Conservation (phyloP, 2,888 invertebrate species). For the Ochropleura plecta region DNA sequence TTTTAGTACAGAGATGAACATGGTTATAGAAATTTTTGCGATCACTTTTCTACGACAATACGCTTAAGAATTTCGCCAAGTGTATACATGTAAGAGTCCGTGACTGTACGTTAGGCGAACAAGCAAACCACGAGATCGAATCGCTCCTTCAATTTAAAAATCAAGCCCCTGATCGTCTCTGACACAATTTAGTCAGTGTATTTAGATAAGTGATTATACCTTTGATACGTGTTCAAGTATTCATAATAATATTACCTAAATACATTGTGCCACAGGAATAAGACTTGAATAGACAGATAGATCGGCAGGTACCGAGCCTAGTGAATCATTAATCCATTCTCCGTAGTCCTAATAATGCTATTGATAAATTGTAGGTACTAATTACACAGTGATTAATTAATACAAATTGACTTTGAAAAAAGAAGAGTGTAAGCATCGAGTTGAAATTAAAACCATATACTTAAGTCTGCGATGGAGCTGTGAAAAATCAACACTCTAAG, state of each 20-base stretch:
- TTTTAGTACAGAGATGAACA: background rate
- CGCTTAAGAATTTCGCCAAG: background rate
- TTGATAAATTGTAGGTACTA: constrained; percentile 35
- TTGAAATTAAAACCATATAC: no score
- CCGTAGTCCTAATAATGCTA: constrained; percentile 25
- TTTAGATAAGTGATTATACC: constrained; percentile 31
- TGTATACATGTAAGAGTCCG: background rate
- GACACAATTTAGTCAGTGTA: constrained; percentile 42
- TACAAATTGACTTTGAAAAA: background rate
- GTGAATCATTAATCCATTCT: constrained; percentile 48
- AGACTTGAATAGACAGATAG: constrained; percentile 2
- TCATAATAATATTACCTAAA: constrained; percentile 24
- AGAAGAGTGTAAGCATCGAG: no score
- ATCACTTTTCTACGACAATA: background rate
- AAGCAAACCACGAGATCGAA: constrained; percentile 51
- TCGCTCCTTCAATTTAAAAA: constrained; percentile 60
- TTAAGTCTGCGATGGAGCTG: no score
- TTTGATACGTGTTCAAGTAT: constrained; percentile 28
- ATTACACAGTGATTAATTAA: constrained; percentile 40
- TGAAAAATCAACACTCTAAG: no score
- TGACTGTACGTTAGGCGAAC: constrained; percentile 23
- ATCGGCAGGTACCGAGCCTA: constrained; percentile 1
- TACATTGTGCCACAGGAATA: constrained; percentile 6
- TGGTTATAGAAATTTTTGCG: background rate
- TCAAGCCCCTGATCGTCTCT: constrained; percentile 42